phyloP scores from a whole-genome alignment of 2,113 vertebrate genomes.

The Solenodon paradoxus region DNA sequence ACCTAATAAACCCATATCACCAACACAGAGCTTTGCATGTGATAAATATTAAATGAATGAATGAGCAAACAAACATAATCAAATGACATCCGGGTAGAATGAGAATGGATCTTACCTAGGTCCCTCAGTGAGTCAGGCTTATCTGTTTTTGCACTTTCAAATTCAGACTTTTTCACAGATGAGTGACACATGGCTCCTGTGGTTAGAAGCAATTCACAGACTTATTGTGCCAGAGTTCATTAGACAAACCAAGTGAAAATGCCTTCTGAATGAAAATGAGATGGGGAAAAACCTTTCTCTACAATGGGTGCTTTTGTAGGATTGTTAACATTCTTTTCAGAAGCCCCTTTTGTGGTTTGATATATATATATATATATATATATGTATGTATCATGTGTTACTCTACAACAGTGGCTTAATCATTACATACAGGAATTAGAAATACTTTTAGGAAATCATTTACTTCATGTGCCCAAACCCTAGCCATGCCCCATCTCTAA shows the following conservation, averaged over 20 bases:
- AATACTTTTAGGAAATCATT: constrained; percentile 4
- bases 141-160: not conserved
- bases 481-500: not conserved
- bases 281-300: not conserved
- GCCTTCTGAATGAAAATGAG: constrained; percentile 21
- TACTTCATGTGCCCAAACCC: not conserved
- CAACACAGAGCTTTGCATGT: not conserved
- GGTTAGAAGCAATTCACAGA: constrained; percentile 41
- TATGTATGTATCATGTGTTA: not conserved
- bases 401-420: not conserved
- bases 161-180: constrained; percentile 45
- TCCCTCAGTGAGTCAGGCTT: not conserved
- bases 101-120: not conserved
- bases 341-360: constrained; percentile 4
- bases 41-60: constrained; percentile 43
- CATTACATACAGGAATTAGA: constrained; percentile 16
- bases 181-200: constrained; percentile 1
- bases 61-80: not conserved
- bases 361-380: not conserved
- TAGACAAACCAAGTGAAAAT: constrained; percentile 9
- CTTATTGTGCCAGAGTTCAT: not conserved
- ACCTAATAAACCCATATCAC: not conserved
- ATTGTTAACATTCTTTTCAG: not conserved
- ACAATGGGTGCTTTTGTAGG: not conserved
- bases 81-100: not conserved